Evolutionary conservation across 23 tunicate genomes (phyloP), one percentile per base, ranked within the genome.

Genomic region (Styela plicata): DNA sequence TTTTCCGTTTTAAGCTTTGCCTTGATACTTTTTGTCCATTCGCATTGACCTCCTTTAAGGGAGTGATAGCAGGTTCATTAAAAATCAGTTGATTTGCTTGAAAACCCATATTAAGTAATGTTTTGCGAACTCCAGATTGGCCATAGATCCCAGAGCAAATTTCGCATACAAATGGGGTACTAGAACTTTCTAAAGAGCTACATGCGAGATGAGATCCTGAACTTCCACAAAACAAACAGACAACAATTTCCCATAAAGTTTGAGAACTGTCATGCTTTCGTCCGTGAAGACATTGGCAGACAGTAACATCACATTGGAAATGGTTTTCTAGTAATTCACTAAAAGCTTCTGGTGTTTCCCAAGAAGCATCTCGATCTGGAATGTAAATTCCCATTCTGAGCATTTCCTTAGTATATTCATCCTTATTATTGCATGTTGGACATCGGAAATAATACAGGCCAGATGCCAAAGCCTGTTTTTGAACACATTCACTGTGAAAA

Each of bases 271-370:
- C 13, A 37, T 74, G 88, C 87, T 88, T 85, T 76, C 86, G 69
- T 2, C 98, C 98, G 36, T 88, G 86, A 20, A 83, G 86, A 81
- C 98, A 93, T 1, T 20, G 23, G 63, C 98, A 93, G 2, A 5
- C 24, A 21, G 69, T 69, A 31, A 66, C 68, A 53, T 93, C 98
- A 63, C 98, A 93, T 16, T 67, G 77, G 32, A 33, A 34, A 36
- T 88, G 92, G 18, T 84, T 74, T 32, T 82, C 85, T 31, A 82
- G 67, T 32, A 93, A 86, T 1, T 93, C 98, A 24, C 33, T 63
- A 69, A 74, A 93, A 0, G 98, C 98, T 28, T 80, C 93, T 69
- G 88, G 87, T 63, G 87, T 71, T 82, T 93, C 98, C 98, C 98
- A 93, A 64, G 87, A 80, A 21, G 98, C 98, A 77, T 93, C 98